Conservation (phyloP, 2,888 invertebrate genomes). For the Linnaemya tessellans region DNA sequence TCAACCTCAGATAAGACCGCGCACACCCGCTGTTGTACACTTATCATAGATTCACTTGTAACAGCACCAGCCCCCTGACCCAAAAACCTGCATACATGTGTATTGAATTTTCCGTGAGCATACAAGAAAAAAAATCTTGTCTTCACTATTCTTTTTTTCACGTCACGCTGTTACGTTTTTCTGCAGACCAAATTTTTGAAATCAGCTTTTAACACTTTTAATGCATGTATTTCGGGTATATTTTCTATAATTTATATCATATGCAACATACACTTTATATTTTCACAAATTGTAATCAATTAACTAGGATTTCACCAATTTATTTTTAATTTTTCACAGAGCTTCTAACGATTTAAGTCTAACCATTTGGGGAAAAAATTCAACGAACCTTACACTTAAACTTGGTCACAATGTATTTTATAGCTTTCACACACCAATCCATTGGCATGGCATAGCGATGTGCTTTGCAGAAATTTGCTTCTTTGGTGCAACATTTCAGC, state of each 20-base stretch:
- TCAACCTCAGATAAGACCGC: constrained; percentile 69
- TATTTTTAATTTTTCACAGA: constrained; percentile 77
- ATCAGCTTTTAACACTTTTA: constrained; percentile 46
- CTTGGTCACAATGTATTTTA: constrained; percentile 78
- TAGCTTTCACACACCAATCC: constrained; percentile 63
- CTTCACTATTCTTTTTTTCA: constrained; percentile 66
- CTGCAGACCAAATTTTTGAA: constrained; percentile 53
- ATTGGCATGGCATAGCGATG: background rate
- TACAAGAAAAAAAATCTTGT: constrained; percentile 68
- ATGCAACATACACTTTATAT: constrained; percentile 27
- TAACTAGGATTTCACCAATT: constrained; percentile 71
- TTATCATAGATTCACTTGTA: constrained; percentile 68
- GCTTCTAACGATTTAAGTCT: constrained; percentile 81
- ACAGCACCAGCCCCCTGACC: constrained; percentile 72
- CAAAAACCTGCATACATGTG: constrained; percentile 73
- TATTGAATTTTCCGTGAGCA: constrained; percentile 76
- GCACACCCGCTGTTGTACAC: constrained; percentile 73
- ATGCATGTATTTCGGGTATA: constrained; percentile 15
- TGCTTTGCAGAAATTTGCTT: constrained; percentile 1
- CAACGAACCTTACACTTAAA: constrained; percentile 80
- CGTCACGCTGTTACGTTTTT: constrained; percentile 63
- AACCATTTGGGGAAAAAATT: constrained; percentile 83
- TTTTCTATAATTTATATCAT: constrained; percentile 48
- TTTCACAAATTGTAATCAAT: constrained; percentile 58
- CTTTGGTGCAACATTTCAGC: constrained; percentile 42